These are phyloP conservation scores for Otolemur crassicaudatus DNA, from an alignment of 2,797 vertebrate genomes.

Conservation along the genomic window DNA sequence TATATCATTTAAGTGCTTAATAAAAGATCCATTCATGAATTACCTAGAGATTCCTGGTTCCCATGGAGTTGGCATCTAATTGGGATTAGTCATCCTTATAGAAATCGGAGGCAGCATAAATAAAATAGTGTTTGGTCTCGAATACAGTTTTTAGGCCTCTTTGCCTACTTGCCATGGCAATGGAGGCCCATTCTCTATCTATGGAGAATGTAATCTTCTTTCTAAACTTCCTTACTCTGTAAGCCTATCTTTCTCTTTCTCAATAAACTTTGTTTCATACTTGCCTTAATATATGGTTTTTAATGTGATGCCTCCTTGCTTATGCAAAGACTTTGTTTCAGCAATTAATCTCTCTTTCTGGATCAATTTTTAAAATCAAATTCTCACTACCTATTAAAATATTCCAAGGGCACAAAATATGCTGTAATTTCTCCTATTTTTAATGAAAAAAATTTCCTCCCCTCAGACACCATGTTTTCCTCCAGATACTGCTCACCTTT, in stretches of 20 bases:
- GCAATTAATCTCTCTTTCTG: neutral
- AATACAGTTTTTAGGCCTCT: neutral
- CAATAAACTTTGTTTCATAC: too few species aligned
- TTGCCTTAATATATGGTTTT: neutral
- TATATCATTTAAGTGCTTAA: neutral
- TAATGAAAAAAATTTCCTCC: neutral
- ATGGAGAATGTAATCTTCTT: too few species aligned
- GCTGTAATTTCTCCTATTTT: neutral
- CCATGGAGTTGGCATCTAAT: neutral
- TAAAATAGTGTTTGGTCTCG: neutral
- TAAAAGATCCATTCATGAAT: neutral
- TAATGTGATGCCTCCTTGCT: neutral
- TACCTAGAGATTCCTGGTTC: neutral
- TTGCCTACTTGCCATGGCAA: too few species aligned
- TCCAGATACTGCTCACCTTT: neutral
- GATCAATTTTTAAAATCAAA: neutral
- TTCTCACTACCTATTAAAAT: neutral
- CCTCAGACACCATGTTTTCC: neutral
- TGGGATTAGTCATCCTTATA: neutral
- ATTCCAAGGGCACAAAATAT: neutral
- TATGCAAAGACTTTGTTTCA: conserved; percentile 22
- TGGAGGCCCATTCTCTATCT: too few species aligned
- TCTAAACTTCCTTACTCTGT: too few species aligned
- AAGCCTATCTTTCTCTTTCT: too few species aligned
- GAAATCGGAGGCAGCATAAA: neutral